These are phyloP conservation scores for Coregonus ussuriensis DNA, from an alignment of 2,797 vertebrate genomes.

Conservation along the genomic window DNA sequence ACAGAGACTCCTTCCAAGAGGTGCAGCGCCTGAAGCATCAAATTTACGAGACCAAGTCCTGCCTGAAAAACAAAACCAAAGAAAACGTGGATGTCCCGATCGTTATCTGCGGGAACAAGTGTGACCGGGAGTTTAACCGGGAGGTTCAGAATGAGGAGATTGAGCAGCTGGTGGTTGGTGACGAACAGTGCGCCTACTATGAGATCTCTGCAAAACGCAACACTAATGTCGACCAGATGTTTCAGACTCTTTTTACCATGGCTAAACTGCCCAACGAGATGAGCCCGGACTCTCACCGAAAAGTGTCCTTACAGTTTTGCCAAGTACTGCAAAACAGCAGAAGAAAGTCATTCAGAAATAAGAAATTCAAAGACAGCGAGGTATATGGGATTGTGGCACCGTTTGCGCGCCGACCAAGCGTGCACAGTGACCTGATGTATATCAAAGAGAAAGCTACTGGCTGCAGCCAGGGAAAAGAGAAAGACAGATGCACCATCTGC, in stretches of 20 bases:
- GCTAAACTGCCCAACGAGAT: conserved; percentile 95
- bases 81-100: conserved; percentile 90
- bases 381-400: conserved; percentile 93
- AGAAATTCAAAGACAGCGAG: conserved; percentile 83
- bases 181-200: conserved; percentile 91
- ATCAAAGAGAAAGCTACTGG: conserved; percentile 91
- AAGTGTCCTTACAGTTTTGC: conserved; percentile 89
- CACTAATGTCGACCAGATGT: conserved; percentile 95
- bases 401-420: conserved; percentile 91
- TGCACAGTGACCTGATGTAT: conserved; percentile 98
- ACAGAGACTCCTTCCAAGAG: conserved; percentile 94
- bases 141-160: conserved; percentile 90
- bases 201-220: conserved; percentile 96
- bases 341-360: conserved; percentile 84
- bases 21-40: conserved; percentile 93
- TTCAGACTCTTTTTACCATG: conserved; percentile 91
- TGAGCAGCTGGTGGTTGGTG: conserved; percentile 83
- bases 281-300: conserved; percentile 95
- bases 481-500: conserved; percentile 85
- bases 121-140: conserved; percentile 88
- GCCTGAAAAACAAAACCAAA: conserved; percentile 94
- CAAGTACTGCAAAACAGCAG: conserved; percentile 78
- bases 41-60: conserved; percentile 95
- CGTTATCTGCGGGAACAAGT: conserved; percentile 97
- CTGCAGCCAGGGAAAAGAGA: conserved; percentile 84